Evolutionary conservation across 2,888 invertebrate genomes (phyloP).

Genomic region (Drosophila stalkeri): DNA sequence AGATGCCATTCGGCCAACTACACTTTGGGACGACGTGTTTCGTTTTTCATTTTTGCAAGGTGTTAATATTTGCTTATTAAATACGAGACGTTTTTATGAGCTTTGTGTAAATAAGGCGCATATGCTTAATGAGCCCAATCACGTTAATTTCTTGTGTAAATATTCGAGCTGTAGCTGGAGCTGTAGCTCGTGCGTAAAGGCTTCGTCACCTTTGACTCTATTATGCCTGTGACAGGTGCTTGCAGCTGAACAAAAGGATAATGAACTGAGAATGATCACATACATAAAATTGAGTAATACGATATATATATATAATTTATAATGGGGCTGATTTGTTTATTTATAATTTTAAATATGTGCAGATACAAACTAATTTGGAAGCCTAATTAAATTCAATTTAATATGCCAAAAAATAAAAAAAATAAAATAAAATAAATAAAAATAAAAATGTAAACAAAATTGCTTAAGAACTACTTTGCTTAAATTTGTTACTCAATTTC

Average conservation of each 20-base stretch:
- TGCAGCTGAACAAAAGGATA: conserved; percentile 38
- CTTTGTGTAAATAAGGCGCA: conserved; percentile 52
- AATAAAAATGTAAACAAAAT: too few species aligned
- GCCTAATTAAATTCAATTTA: too few species aligned
- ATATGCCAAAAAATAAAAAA: too few species aligned
- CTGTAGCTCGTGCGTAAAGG: conserved; percentile 69
- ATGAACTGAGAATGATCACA: conserved; percentile 44
- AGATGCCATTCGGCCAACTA: conserved; percentile 33
- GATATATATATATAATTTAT: too few species aligned
- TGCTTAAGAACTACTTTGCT: too few species aligned
- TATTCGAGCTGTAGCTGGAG: conserved; percentile 46
- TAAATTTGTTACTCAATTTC: too few species aligned
- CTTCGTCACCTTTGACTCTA: neutral
- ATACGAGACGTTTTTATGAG: conserved; percentile 60
- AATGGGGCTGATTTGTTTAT: neutral
- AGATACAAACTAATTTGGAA: too few species aligned
- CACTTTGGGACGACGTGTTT: neutral
- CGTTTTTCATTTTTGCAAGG: conserved; percentile 46
- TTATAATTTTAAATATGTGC: too few species aligned
- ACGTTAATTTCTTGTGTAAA: conserved; percentile 74
- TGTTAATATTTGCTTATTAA: conserved; percentile 80
- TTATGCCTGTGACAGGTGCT: conserved; percentile 27
- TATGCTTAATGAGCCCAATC: conserved; percentile 79
- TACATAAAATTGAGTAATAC: neutral
- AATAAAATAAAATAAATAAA: too few species aligned